Percentiles rank a stretch among this genome's conserved stretches.
Evolutionary conservation across 2,113 vertebrate species (phyloP).

Genomic region (Delphinus delphis): DNA sequence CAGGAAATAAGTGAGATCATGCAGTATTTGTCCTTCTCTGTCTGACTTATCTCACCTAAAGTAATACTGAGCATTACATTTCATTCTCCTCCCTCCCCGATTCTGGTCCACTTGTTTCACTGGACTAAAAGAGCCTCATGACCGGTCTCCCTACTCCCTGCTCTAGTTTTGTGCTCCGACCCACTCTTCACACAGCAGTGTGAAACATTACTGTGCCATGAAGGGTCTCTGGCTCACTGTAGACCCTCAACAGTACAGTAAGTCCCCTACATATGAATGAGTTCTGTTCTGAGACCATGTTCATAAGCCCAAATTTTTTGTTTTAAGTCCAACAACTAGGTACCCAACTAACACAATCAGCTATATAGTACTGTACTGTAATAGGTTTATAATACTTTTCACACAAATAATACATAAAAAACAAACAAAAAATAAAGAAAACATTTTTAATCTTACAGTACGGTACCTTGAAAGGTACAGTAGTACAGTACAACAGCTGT

Average conservation of each 20-base stretch:
- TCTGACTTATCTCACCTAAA: background rate
- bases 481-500: too few relatives aligned
- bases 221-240: background rate
- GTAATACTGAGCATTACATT: background rate
- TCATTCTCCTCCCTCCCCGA: background rate
- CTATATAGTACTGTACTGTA: too few relatives aligned
- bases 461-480: too few relatives aligned
- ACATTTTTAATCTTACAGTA: too few relatives aligned
- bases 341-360: too few relatives aligned
- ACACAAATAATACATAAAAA: too few relatives aligned
- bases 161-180: background rate
- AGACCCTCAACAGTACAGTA: background rate
- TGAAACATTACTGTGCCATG: background rate
- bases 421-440: too few relatives aligned
- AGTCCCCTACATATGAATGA: too few relatives aligned
- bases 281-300: too few relatives aligned
- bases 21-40: background rate
- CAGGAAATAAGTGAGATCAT: background rate
- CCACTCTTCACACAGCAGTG: background rate
- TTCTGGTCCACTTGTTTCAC: background rate
- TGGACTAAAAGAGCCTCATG: background rate
- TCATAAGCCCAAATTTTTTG: too few relatives aligned
- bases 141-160: accelerated
- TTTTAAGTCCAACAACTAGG: too few relatives aligned
- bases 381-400: too few relatives aligned